These are phyloP conservation scores for Cylloceria caligata DNA, from an alignment of 2,888 invertebrate genomes.

Conservation along the genomic window DNA sequence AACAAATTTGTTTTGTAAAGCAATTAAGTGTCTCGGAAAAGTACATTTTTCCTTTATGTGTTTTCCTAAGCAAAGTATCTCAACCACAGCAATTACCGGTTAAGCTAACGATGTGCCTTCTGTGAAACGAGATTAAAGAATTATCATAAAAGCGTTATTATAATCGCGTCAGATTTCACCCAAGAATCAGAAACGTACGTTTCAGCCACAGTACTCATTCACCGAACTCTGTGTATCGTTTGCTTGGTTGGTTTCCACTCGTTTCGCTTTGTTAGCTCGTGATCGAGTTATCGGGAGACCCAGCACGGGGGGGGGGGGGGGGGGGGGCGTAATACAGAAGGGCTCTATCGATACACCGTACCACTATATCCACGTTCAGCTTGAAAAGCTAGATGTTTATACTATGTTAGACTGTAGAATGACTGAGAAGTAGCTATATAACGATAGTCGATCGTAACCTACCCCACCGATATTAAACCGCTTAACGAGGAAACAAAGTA, in stretches of 20 bases:
- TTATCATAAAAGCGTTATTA: slow-evolving; percentile 19
- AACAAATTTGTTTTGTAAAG: too few species aligned
- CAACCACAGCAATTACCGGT: neutral
- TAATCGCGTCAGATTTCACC: slow-evolving; percentile 27
- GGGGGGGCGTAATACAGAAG: slow-evolving; percentile 16
- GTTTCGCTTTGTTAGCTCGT: slow-evolving; percentile 61
- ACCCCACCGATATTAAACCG: slow-evolving; percentile 67
- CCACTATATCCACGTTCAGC: slow-evolving; percentile 24
- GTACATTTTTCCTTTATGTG: too few species aligned
- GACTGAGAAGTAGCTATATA: slow-evolving; percentile 29
- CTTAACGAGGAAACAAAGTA: slow-evolving; percentile 71
- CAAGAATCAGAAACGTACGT: slow-evolving; percentile 33
- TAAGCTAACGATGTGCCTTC: neutral
- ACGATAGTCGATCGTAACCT: slow-evolving; percentile 66
- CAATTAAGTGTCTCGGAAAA: too few species aligned
- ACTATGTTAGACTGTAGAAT: slow-evolving; percentile 24
- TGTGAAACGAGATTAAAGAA: neutral
- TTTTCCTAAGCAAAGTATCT: too few species aligned
- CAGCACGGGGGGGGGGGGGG: neutral
- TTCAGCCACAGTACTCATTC: slow-evolving; percentile 5
- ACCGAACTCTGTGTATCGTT: slow-evolving; percentile 41
- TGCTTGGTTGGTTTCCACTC: slow-evolving; percentile 54
- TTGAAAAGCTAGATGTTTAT: slow-evolving; percentile 31
- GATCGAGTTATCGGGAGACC: slow-evolving; percentile 61
- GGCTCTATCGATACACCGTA: slow-evolving; percentile 25